Conservation (phyloP, 2,797 vertebrate species). For the Cuculus canorus region DNA sequence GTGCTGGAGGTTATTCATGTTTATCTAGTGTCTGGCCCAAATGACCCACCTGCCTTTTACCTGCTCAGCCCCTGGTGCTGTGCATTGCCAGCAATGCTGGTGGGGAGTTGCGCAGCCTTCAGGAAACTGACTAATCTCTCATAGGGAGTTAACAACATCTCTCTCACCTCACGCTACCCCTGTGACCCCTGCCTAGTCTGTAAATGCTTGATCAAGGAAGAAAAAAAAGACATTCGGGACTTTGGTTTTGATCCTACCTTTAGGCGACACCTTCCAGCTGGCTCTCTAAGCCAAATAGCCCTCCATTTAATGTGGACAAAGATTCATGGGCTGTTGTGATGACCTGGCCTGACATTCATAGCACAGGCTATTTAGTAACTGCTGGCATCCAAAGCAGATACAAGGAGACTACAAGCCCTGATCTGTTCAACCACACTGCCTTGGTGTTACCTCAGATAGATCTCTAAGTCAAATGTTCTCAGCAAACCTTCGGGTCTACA, state of each 20-base stretch:
- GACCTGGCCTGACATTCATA: neutral
- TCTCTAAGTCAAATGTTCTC: neutral
- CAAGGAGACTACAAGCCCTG: neutral
- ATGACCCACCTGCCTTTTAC: neutral
- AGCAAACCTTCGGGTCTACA: neutral
- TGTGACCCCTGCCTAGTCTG: neutral
- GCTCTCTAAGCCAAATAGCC: neutral
- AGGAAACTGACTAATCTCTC: neutral
- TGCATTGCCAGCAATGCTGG: neutral
- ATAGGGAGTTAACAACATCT: neutral
- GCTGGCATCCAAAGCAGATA: neutral
- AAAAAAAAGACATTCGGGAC: neutral
- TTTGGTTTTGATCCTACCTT: neutral
- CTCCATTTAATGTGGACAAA: rapidly evolving
- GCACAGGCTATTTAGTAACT: neutral
- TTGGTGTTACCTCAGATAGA: neutral
- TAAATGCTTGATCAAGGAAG: rapidly evolving
- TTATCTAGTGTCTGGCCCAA: neutral
- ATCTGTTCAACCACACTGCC: neutral
- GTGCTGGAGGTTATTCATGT: neutral
- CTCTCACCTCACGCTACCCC: neutral
- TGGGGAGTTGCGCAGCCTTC: neutral
- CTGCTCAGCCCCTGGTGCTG: neutral
- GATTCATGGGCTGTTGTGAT: neutral
- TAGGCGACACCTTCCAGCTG: neutral